phyloP scores from a whole-genome alignment of 2,113 vertebrate genomes.

The Polyodon spathula region DNA sequence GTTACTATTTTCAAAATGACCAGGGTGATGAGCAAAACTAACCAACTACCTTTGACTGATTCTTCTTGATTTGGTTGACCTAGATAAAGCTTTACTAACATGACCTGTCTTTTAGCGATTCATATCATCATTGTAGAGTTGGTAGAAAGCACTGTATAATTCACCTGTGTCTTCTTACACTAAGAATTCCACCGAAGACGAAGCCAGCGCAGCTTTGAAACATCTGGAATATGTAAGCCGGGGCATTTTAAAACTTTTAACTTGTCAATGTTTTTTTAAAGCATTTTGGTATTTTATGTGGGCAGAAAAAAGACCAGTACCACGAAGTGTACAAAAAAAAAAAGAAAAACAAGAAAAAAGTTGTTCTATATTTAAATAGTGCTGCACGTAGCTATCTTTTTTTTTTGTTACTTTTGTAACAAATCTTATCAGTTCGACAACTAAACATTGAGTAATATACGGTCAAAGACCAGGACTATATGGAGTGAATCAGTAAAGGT shows the following conservation, averaged over 20 bases:
- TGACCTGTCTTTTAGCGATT: no score
- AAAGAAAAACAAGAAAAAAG: no score
- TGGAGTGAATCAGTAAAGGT: no score
- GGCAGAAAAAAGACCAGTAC: no score
- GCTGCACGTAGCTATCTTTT: no score
- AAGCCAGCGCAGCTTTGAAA: slow-evolving; percentile 49
- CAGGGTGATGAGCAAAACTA: slow-evolving; percentile 34
- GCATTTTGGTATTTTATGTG: slow-evolving; percentile 7
- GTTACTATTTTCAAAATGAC: background rate
- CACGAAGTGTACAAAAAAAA: no score
- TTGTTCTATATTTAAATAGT: no score
- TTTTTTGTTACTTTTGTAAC: no score
- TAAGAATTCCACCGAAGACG: slow-evolving; percentile 43
- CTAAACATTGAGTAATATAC: no score
- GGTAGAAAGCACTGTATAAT: slow-evolving; percentile 30
- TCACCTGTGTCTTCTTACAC: slow-evolving; percentile 47
- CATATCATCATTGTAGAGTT: slow-evolving; percentile 8
- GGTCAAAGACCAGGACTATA: no score
- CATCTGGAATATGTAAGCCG: slow-evolving; percentile 56
- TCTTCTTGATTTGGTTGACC: slow-evolving; percentile 11
- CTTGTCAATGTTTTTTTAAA: background rate
- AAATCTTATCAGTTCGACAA: no score
- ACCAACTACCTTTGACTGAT: slow-evolving; percentile 18
- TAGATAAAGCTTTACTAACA: no score
- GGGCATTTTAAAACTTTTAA: slow-evolving; percentile 27